A percentile compares a stretch with the other conserved stretches of the same genome.
phyloP scores from a whole-genome alignment of 2,888 invertebrate species.

The Blomia tropicalis region DNA sequence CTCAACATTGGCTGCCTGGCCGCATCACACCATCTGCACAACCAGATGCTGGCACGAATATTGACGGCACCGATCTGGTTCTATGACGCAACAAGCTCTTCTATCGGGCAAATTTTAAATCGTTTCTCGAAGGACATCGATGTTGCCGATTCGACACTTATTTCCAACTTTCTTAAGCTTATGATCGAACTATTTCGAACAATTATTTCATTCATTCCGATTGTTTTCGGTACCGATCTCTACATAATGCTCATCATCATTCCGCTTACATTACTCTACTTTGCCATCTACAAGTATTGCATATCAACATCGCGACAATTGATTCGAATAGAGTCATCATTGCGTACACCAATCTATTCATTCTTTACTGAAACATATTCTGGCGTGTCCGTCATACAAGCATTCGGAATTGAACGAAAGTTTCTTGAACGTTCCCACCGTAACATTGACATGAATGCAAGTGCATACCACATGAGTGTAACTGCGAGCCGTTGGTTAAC shows the following conservation, averaged over 20 bases:
- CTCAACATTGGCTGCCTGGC: slow-evolving; percentile 43
- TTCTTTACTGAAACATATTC: slow-evolving; percentile 43
- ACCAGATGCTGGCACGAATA: slow-evolving; percentile 32
- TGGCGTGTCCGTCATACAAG: slow-evolving; percentile 38
- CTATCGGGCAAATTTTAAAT: slow-evolving; percentile 29
- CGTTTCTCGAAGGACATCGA: slow-evolving; percentile 31
- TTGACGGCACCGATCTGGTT: slow-evolving; percentile 37
- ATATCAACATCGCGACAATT: slow-evolving; percentile 43
- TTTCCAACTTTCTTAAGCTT: slow-evolving; percentile 29
- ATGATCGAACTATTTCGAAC: slow-evolving; percentile 23
- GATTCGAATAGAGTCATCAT: slow-evolving; percentile 42
- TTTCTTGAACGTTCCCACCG: slow-evolving; percentile 40
- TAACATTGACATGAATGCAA: slow-evolving; percentile 40
- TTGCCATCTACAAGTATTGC: slow-evolving; percentile 40
- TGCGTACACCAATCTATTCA: slow-evolving; percentile 44
- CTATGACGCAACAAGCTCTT: slow-evolving; percentile 26
- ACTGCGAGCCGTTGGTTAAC: slow-evolving; percentile 26
- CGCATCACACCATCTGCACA: slow-evolving; percentile 35
- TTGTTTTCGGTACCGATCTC: slow-evolving; percentile 33
- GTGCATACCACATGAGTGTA: slow-evolving; percentile 31
- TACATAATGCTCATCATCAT: slow-evolving; percentile 34
- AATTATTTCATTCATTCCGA: slow-evolving; percentile 19
- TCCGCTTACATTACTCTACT: slow-evolving; percentile 34
- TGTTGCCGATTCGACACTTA: slow-evolving; percentile 31
- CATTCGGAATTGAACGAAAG: slow-evolving; percentile 30